These are phyloP conservation scores for Brachionus sp. DNA, from an alignment of 1,140 invertebrate species.

Conservation along the genomic window DNA sequence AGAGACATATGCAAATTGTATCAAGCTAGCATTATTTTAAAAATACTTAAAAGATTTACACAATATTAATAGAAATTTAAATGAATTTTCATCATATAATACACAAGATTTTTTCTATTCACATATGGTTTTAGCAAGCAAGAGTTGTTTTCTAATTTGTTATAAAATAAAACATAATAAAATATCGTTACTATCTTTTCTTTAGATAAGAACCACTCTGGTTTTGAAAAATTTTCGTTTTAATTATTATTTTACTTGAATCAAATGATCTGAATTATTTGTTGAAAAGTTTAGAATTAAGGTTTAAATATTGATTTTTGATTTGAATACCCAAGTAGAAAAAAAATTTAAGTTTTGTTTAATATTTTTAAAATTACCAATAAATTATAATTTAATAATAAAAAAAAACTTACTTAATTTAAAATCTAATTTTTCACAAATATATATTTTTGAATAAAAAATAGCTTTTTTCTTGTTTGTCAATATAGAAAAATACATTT, in stretches of 20 bases:
- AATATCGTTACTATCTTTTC: not conserved
- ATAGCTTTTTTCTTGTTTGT: too few relatives aligned
- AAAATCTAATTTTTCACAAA: too few relatives aligned
- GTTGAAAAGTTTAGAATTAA: not conserved
- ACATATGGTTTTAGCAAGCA: not conserved
- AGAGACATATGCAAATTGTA: not conserved
- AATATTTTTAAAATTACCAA: too few relatives aligned
- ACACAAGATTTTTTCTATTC: not conserved
- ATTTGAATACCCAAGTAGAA: too few relatives aligned
- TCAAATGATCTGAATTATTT: not conserved
- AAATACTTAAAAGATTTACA: not conserved
- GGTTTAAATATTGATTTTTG: not conserved
- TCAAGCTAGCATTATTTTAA: not conserved
- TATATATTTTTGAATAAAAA: too few relatives aligned
- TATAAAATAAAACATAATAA: not conserved
- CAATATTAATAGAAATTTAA: not conserved
- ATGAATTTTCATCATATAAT: not conserved
- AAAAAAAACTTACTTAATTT: too few relatives aligned
- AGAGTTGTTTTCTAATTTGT: not conserved
- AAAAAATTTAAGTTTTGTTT: too few relatives aligned
- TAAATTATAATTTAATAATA: too few relatives aligned
- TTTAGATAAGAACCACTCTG: not conserved
- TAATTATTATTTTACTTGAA: not conserved
- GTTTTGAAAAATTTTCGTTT: not conserved
- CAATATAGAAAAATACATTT: too few relatives aligned